Evolutionary conservation across 2,113 vertebrate genomes (phyloP), one percentile per base, ranked within the genome.

Genomic region (Lathamus discolor): DNA sequence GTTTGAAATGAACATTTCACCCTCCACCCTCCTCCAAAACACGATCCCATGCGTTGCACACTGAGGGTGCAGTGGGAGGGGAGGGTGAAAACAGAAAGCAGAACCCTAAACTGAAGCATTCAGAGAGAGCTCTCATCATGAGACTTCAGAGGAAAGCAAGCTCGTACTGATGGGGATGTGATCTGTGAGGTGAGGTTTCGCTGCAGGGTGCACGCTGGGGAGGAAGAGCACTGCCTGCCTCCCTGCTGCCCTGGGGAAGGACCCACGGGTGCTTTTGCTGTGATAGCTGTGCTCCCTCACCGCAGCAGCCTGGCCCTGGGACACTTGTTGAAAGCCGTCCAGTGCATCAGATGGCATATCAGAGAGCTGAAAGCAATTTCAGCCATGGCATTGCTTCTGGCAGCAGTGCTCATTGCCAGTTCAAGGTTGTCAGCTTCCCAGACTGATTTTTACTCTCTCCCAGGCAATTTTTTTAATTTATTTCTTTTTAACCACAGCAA

Each of bases 281-380:
- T 2, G 2, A 20, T 0, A 5, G 25, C n/a, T 0, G 0, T 4
- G 1, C 64, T 90, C 11, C 0, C 25, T 51, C 7, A 1, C 22
- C 0, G 0, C 10, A 5, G 86, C 83, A 84, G n/a, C 51, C 78
- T 75, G 74, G 73, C 77, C 44, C 24, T 35, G 69, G 39, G 33
- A 91, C 51, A 31, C 43, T 14, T 20, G 29, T 33, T 75, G 84
- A 95, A 95, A 88, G 43, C 48, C 1, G 0, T 88, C 83, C 80
- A 76, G 74, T 62, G 69, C 83, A 76, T 93, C 83, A 73, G 83
- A 68, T 92, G 91, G 93, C 82, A 90, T 75, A 92, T 69, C 70
- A 75, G 86, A 84, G 51, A 92, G 43, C 46, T 77, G 72, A 81
- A 92, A 62, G 61, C 70, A 64, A 82, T 91, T 84, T 57, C 28